Percentiles rank a stretch among this genome's conserved stretches.
These are phyloP conservation scores for Mionectes olivaceus DNA, from an alignment of 2,797 vertebrate genomes.

Conservation along the genomic window DNA sequence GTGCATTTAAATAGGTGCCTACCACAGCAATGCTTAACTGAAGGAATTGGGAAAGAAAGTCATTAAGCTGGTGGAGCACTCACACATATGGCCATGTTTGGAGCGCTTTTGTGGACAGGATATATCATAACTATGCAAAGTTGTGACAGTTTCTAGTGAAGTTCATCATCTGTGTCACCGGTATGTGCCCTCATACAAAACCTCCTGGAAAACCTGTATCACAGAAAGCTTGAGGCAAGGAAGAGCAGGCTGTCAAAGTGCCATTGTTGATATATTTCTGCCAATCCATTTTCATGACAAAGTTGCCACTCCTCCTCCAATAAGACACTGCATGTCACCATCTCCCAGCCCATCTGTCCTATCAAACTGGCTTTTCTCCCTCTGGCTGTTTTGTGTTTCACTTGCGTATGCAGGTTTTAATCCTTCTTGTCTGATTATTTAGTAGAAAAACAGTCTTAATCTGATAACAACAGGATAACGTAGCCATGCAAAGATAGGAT, in stretches of 20 bases:
- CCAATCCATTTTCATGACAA: neutral
- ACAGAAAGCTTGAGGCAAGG: neutral
- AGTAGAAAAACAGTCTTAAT: slow-evolving; percentile 4
- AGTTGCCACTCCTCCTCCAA: neutral
- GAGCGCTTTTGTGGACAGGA: neutral
- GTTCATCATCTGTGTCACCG: neutral
- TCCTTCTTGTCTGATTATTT: slow-evolving; percentile 15
- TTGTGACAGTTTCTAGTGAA: neutral
- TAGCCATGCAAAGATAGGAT: neutral
- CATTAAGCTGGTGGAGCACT: neutral
- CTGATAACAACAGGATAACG: slow-evolving; percentile 16
- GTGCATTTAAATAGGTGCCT: neutral
- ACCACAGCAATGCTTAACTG: neutral
- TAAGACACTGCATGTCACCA: neutral
- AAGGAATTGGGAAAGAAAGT: neutral
- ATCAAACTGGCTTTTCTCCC: slow-evolving; percentile 34
- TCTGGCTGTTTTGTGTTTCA: slow-evolving; percentile 9
- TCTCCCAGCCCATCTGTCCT: slow-evolving; percentile 18
- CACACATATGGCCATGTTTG: neutral
- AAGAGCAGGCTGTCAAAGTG: neutral
- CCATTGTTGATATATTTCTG: neutral
- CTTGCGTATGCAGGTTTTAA: slow-evolving; percentile 13
- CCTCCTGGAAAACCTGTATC: neutral
- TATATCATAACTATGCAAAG: neutral
- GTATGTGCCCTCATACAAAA: neutral